Evolutionary conservation across 2,797 vertebrate species (phyloP), one percentile per base, ranked within the genome.

Genomic region (Setipinna tenuifilis): DNA sequence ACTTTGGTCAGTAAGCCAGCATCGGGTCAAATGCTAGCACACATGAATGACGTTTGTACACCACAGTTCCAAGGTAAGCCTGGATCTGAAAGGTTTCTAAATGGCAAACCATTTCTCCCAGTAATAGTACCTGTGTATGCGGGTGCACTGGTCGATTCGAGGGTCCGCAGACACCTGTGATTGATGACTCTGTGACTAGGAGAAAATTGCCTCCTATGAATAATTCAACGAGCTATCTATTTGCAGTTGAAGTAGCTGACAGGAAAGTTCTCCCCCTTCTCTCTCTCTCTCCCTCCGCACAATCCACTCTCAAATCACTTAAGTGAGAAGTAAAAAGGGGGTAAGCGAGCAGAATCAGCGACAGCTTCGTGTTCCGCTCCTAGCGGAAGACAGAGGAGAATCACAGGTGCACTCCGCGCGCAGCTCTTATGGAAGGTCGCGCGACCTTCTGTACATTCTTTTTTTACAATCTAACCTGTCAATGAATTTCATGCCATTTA

Each of bases 241-340:
- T 96, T 96, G 96, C 96, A 96, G 96, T 96, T 97, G 96, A 96
- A 97, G 96, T 96, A 96, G 96, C 96, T 97, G 96, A 97, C 96
- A 97, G 96, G 96, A 97, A 97, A 96, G 96, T 97, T 97, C 95
- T 78, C 71, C 50, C 50, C 50, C 50, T 54, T 78, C 71, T 44
- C 71, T 78, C 71, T 41, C 28, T 96, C 95, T 97, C 95, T 96
- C 96, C 96, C 96, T 96, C 95, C 95, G 96, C 96, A 97, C 96
- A 97, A 97, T 97, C 96, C 96, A 97, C 96, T 97, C 96, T 96
- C 96, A 96, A 97, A 97, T 97, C 96, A 97, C 96, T 97, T 97
- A 97, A 78, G 71, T 44, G 31, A 44, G 23, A 78, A 78, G 71
- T 78, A 78, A 78, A 78, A 84, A 84, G 61, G 54, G 65, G 54